Evolutionary conservation across 2,113 vertebrate genomes (phyloP).

Genomic region (Ginglymostoma cirratum): DNA sequence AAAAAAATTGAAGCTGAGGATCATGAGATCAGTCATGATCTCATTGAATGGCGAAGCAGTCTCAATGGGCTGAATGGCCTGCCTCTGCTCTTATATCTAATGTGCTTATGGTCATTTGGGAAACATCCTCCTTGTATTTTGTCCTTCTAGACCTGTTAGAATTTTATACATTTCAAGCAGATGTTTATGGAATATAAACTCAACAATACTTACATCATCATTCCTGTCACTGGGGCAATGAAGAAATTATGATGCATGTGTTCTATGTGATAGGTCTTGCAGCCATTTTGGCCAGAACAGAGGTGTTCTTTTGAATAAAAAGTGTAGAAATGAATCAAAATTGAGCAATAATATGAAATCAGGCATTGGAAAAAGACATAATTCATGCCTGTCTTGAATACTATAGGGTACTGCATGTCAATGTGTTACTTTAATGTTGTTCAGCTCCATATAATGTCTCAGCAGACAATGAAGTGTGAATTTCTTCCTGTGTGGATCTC

Average conservation of each 20-base stretch:
- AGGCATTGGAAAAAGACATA: neutral
- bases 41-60: no score
- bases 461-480: neutral
- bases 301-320: neutral
- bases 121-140: no score
- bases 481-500: neutral
- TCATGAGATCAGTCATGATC: no score
- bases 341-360: neutral
- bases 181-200: neutral
- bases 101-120: no score
- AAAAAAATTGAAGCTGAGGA: no score
- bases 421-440: neutral
- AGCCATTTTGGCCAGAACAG: neutral
- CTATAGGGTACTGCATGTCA: neutral
- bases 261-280: neutral
- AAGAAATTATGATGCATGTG: neutral
- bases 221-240: neutral
- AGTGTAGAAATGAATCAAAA: neutral
- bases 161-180: no score
- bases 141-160: no score
- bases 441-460: neutral
- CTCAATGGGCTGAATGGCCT: no score
- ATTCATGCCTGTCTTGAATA: neutral
- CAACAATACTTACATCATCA: neutral
- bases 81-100: no score